A percentile compares a stretch with the other conserved stretches of the same genome.
Evolutionary conservation across 2,888 invertebrate species (phyloP).

Genomic region (Petrolisthes manimaculis): DNA sequence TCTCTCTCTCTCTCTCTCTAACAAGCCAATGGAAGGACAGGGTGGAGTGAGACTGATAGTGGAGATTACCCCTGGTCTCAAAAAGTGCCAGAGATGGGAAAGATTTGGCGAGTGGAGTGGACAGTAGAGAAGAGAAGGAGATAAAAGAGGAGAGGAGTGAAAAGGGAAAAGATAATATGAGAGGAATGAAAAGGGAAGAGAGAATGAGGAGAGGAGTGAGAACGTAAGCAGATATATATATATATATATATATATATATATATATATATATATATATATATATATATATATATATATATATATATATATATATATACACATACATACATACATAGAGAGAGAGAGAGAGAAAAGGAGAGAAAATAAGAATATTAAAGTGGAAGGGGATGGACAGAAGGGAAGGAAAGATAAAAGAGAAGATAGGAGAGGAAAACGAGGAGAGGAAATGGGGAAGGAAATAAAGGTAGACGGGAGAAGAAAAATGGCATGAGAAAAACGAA

Average conservation of each 20-base stretch:
- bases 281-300: conserved; percentile 36
- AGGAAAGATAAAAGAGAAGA: neutral
- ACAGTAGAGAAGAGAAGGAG: neutral
- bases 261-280: conserved; percentile 23
- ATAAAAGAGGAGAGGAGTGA: neutral
- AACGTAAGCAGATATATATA: neutral
- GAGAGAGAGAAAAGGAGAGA: neutral
- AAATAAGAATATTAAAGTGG: neutral
- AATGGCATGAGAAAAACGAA: conserved; percentile 15
- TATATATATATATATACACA: conserved; percentile 42
- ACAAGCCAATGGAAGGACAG: too few species aligned
- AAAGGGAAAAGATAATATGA: too few species aligned
- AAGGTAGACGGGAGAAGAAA: conserved; percentile 10
- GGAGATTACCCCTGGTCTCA: too few species aligned
- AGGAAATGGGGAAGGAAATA: conserved; percentile 23
- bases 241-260: neutral
- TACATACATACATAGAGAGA: conserved; percentile 18
- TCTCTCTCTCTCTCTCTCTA: too few species aligned
- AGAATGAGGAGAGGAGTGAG: neutral
- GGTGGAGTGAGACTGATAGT: too few species aligned
- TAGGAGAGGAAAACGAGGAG: conserved; percentile 10
- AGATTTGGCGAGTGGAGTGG: too few species aligned
- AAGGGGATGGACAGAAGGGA: neutral
- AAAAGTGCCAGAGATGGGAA: too few species aligned
- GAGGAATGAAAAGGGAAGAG: neutral